These are phyloP conservation scores for Petrolisthes cinctipes DNA, from an alignment of 2,888 invertebrate species.

Conservation along the genomic window DNA sequence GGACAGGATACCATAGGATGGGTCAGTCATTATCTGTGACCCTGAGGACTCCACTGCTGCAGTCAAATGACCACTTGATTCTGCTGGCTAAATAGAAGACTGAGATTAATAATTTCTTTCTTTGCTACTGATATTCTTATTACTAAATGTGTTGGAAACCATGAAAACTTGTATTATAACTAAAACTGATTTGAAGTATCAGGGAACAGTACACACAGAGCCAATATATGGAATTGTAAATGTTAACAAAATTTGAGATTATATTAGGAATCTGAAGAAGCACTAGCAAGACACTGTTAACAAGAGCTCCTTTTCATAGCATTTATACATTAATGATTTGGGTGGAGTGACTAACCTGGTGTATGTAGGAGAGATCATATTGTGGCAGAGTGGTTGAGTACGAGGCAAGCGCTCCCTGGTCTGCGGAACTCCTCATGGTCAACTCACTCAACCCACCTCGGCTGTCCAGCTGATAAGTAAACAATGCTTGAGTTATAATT, in stretches of 20 bases:
- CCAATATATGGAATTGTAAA: no score
- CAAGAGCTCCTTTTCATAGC: not conserved
- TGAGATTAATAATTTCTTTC: no score
- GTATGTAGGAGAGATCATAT: slow-evolving; percentile 55
- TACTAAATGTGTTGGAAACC: no score
- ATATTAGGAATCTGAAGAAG: not conserved
- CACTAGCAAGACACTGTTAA: not conserved
- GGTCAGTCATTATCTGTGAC: slow-evolving; percentile 52
- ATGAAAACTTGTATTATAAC: no score
- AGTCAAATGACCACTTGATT: slow-evolving; percentile 37
- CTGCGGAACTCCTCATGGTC: slow-evolving; percentile 42
- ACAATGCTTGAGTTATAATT: no score
- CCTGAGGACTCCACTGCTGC: slow-evolving; percentile 40
- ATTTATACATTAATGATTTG: not conserved
- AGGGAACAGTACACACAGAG: no score
- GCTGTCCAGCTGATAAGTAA: slow-evolving; percentile 30
- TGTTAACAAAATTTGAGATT: no score
- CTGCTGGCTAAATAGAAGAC: slow-evolving; percentile 29
- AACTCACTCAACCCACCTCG: slow-evolving; percentile 47
- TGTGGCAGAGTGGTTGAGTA: slow-evolving; percentile 50
- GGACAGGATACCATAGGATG: slow-evolving; percentile 50
- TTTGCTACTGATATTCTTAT: no score
- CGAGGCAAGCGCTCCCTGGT: slow-evolving; percentile 45
- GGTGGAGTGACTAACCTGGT: slow-evolving; percentile 34
- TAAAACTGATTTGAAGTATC: no score